Percentiles rank a stretch among this genome's conserved stretches.
Conservation (phyloP, 2,113 vertebrate species). For the Gambusia affinis region DNA sequence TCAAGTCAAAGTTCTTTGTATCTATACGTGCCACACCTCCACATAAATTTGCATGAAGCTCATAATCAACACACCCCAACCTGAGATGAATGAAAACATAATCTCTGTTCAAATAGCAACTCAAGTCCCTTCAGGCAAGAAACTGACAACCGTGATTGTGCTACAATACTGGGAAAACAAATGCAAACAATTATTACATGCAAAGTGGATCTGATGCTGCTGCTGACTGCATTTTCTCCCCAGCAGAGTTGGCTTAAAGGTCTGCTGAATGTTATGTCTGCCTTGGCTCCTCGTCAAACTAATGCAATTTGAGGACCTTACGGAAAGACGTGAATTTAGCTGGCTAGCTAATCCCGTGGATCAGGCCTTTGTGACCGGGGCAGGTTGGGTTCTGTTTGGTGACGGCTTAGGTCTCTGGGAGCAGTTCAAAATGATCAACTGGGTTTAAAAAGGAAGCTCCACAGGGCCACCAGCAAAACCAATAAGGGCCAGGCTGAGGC, state of each 20-base stretch:
- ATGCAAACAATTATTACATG: slow-evolving; percentile 28
- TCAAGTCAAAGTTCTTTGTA: neutral
- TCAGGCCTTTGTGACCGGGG: slow-evolving; percentile 79
- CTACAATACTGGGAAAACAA: slow-evolving; percentile 7
- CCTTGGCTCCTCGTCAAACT: slow-evolving; percentile 58
- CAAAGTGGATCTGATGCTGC: slow-evolving; percentile 31
- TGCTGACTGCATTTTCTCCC: slow-evolving; percentile 35
- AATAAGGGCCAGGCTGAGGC: slow-evolving; percentile 67
- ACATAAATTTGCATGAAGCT: neutral
- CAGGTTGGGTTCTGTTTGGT: slow-evolving; percentile 83
- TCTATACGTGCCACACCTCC: neutral
- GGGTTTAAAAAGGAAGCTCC: slow-evolving; percentile 77
- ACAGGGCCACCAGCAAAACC: slow-evolving; percentile 72
- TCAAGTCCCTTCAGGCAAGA: slow-evolving; percentile 9
- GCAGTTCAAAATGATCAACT: slow-evolving; percentile 78
- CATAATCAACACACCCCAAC: neutral
- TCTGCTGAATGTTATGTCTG: slow-evolving; percentile 75
- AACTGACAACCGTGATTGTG: neutral
- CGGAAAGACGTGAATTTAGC: slow-evolving; percentile 83
- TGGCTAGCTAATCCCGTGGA: slow-evolving; percentile 80
- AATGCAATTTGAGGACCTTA: slow-evolving; percentile 82
- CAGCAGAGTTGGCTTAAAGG: slow-evolving; percentile 28
- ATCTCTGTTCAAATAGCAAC: slow-evolving; percentile 19
- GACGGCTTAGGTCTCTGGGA: slow-evolving; percentile 79
- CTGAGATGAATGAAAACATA: slow-evolving; percentile 17